Evolutionary conservation across 2,797 vertebrate genomes (phyloP), one percentile per base, ranked within the genome.

Genomic region (Danionella dracula): DNA sequence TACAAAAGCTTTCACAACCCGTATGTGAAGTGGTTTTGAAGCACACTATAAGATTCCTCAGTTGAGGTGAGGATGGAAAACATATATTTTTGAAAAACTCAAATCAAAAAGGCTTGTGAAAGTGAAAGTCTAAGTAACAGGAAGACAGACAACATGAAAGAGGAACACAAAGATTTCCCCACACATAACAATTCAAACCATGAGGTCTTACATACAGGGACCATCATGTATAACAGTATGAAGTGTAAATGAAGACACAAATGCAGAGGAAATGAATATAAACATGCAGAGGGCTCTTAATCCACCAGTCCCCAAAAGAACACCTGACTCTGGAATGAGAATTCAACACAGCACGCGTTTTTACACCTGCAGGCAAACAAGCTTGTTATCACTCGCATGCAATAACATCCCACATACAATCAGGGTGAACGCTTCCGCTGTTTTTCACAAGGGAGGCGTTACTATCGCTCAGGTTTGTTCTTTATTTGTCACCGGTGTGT

Each of bases 1-100:
- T n/a, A 87, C 82, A 87, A 84, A 85, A 79, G 81, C 79, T 77
- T 76, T 81, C 70, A 73, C 71, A 75, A 74, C 11, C 56, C 79
- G 72, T 68, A 42, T 76, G 79, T 78, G 64, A 42, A 27, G 23
- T n/a, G n/a, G n/a, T 60, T 69, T 68, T 82, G 78, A 78, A 82
- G 78, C 75, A 85, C 78, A 54, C 75, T 68, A 74, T 40, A 59
- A 77, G 79, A 86, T 83, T 82, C 79, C 80, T 78, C 73, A 70
- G 66, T 68, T 70, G 59, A 68, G 59, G 5, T 31, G 62, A 53
- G 45, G 32, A 62, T 32, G 16, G 71, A 59, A 61, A 56, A 41
- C 23, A 41, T 27, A 75, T 42, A 70, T 15, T 44, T 12, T 19
- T 15, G 48, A 12, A 11, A 62, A 62, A 46, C 40, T 40, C n/a